Conservation (phyloP, 2,113 vertebrate genomes). For the Myanophis thanlyinensis region DNA sequence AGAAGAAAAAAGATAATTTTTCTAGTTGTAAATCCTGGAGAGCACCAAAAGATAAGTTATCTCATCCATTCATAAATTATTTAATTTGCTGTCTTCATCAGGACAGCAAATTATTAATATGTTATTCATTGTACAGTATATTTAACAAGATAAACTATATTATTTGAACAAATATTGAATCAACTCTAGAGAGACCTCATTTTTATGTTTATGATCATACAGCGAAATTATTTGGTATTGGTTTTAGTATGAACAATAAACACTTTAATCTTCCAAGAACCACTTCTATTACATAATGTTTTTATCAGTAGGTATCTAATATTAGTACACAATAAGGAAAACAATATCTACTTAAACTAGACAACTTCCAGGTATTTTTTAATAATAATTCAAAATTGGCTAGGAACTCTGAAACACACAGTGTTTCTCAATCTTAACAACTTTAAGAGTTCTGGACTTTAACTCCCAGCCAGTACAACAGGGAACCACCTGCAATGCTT, state of each 20-base stretch:
- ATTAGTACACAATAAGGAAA: neutral
- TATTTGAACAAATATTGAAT: neutral
- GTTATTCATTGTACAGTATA: neutral
- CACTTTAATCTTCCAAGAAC: neutral
- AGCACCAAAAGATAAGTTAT: neutral
- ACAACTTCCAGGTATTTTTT: neutral
- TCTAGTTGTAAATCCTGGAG: neutral
- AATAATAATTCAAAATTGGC: neutral
- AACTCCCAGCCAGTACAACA: neutral
- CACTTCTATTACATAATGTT: neutral
- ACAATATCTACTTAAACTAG: neutral
- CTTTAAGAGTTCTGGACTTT: neutral
- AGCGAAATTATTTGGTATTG: neutral
- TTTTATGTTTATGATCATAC: fast-evolving
- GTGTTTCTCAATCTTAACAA: neutral
- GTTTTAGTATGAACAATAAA: neutral
- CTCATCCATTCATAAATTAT: neutral
- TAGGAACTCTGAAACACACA: neutral
- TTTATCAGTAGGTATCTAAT: neutral
- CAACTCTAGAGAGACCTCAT: neutral
- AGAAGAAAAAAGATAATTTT: neutral
- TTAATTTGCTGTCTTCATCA: neutral
- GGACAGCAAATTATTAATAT: neutral
- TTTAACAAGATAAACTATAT: neutral
- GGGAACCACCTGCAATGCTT: neutral